These are phyloP conservation scores for Andricus quercusramuli DNA, from an alignment of 2,888 invertebrate species.

Conservation along the genomic window DNA sequence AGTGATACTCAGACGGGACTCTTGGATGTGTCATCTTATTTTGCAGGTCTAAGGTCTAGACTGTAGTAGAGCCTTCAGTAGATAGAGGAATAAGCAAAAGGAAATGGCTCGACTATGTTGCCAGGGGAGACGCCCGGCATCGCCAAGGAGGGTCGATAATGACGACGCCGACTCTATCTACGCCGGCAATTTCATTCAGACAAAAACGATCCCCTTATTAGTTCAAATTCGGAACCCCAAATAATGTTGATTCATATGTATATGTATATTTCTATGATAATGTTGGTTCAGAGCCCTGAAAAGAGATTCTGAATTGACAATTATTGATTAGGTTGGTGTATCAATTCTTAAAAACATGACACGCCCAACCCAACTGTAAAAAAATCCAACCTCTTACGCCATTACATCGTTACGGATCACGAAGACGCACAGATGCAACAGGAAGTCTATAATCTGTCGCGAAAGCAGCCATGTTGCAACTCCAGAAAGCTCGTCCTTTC, in stretches of 20 bases:
- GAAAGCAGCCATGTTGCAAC: conserved; percentile 42
- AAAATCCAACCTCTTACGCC: conserved; percentile 46
- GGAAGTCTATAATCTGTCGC: conserved; percentile 65
- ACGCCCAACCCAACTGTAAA: background rate
- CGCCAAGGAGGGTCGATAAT: conserved; percentile 71
- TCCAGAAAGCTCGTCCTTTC: conserved; percentile 33
- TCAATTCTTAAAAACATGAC: background rate
- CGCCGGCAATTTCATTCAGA: conserved; percentile 19
- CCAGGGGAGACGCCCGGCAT: conserved; percentile 72
- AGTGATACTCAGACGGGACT: conserved; percentile 45
- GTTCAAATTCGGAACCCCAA: background rate
- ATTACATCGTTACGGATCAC: conserved; percentile 63
- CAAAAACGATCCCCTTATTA: background rate
- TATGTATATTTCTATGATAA: no score
- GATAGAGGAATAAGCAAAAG: conserved; percentile 51
- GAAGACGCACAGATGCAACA: conserved; percentile 70
- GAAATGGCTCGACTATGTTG: conserved; percentile 66
- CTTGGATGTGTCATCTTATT: conserved; percentile 42
- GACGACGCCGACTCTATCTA: conserved; percentile 58
- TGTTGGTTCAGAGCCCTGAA: background rate
- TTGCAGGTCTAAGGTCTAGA: conserved; percentile 36
- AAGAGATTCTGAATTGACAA: background rate
- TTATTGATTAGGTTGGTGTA: background rate
- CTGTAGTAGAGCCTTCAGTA: conserved; percentile 1
- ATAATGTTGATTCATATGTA: background rate